Conservation (phyloP, 2,113 vertebrate genomes). For the Callionymus lyra region DNA sequence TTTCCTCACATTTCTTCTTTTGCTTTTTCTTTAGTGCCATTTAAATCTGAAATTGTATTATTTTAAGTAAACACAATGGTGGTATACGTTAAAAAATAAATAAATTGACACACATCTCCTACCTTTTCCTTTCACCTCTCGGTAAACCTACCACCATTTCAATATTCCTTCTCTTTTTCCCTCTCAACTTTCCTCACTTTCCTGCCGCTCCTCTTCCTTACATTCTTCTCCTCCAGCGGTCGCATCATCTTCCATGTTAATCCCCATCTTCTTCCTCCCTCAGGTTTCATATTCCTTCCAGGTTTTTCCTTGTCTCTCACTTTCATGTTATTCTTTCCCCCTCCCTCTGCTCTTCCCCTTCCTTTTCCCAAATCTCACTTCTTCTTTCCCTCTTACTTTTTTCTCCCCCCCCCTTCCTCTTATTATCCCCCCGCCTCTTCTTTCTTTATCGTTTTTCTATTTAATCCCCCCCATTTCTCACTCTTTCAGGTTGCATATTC, state of each 20-base stretch:
- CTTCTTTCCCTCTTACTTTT: not conserved
- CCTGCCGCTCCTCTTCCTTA: not conserved
- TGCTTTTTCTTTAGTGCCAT: too few species aligned
- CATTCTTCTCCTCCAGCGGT: not conserved
- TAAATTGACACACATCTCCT: too few species aligned
- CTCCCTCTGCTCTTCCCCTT: not conserved
- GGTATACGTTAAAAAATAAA: too few species aligned
- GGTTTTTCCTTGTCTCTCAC: too few species aligned
- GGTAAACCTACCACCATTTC: too few species aligned
- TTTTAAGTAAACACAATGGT: too few species aligned
- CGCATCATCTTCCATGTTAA: not conserved
- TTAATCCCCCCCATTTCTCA: not conserved
- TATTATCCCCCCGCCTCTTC: not conserved
- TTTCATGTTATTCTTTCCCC: not conserved
- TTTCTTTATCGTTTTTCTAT: not conserved
- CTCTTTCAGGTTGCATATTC: not conserved
- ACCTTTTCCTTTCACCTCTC: not conserved
- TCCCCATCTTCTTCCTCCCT: not conserved
- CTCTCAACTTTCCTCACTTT: not conserved
- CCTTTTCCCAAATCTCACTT: not conserved
- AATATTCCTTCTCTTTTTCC: not conserved
- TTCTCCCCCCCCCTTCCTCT: not conserved
- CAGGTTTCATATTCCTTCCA: not conserved
- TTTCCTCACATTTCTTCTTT: not conserved
- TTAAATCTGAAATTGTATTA: too few species aligned